Evolutionary conservation across 2,797 vertebrate species (phyloP).

Genomic region (Gadopsis marmoratus): DNA sequence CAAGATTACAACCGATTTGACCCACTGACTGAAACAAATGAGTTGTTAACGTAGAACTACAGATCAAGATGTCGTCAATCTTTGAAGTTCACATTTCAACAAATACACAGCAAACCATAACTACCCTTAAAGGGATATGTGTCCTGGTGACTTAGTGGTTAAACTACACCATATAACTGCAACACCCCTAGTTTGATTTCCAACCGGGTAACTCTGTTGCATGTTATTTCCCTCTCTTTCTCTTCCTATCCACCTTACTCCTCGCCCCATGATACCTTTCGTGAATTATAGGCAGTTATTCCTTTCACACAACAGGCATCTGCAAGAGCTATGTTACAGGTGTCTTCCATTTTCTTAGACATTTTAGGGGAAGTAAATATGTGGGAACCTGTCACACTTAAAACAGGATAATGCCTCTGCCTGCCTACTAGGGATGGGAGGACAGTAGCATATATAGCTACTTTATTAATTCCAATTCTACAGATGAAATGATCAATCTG

Average conservation of each 20-base stretch:
- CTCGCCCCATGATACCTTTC: background rate
- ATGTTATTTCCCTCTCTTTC: background rate
- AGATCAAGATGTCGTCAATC: slow-evolving; percentile 2
- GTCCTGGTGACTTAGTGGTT: background rate
- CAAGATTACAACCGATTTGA: slow-evolving; percentile 6
- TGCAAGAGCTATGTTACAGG: background rate
- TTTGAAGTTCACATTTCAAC: background rate
- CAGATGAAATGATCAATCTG: slow-evolving; percentile 17
- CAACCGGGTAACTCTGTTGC: background rate
- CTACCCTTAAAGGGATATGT: background rate
- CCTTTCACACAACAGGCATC: background rate
- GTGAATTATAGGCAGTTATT: background rate
- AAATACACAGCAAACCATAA: background rate
- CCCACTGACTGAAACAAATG: slow-evolving; percentile 21
- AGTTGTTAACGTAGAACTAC: slow-evolving; percentile 34
- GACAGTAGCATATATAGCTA: background rate
- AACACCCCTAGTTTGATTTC: background rate
- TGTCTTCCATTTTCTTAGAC: background rate
- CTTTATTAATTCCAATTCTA: slow-evolving; percentile 7
- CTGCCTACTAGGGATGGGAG: background rate
- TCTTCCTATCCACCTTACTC: background rate
- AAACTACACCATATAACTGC: background rate
- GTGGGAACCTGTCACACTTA: background rate
- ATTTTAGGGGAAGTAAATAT: background rate
- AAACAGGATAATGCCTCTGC: background rate